phyloP scores from a whole-genome alignment of 2,888 invertebrate genomes.

The Tenthredo scrophulariae region DNA sequence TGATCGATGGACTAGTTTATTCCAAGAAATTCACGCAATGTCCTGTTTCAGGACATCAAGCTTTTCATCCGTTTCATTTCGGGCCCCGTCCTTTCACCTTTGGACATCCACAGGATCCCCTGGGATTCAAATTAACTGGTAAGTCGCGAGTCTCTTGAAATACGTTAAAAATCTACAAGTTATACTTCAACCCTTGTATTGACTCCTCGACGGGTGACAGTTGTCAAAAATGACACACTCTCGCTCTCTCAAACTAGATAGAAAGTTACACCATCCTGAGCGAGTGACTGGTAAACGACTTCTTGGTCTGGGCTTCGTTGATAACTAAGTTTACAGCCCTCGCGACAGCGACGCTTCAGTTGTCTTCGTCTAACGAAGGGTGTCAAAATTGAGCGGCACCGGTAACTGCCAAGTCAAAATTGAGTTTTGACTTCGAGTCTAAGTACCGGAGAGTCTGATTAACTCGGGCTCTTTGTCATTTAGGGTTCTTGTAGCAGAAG shows the following conservation, averaged over 20 bases:
- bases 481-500: constrained; percentile 31
- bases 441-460: constrained; percentile 76
- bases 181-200: constrained; percentile 7
- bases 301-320: constrained; percentile 61
- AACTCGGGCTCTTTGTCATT: constrained; percentile 61
- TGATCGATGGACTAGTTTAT: neutral
- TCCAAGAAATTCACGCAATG: constrained; percentile 37
- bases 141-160: constrained; percentile 73
- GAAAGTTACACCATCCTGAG: constrained; percentile 49
- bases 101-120: constrained; percentile 86
- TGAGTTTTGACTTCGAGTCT: constrained; percentile 75
- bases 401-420: constrained; percentile 70
- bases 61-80: constrained; percentile 94
- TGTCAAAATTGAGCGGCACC: constrained; percentile 74
- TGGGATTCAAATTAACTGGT: constrained; percentile 94
- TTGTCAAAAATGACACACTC: constrained; percentile 1
- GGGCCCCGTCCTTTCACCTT: constrained; percentile 88
- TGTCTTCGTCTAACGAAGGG: constrained; percentile 67
- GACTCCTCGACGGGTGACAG: constrained; percentile 17
- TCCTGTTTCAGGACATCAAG: constrained; percentile 84
- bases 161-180: neutral
- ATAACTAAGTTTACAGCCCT: constrained; percentile 73
- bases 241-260: constrained; percentile 2
- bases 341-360: constrained; percentile 59
- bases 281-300: constrained; percentile 46